phyloP scores from a whole-genome alignment of 1,140 invertebrate genomes.

The Bombus impatiens region DNA sequence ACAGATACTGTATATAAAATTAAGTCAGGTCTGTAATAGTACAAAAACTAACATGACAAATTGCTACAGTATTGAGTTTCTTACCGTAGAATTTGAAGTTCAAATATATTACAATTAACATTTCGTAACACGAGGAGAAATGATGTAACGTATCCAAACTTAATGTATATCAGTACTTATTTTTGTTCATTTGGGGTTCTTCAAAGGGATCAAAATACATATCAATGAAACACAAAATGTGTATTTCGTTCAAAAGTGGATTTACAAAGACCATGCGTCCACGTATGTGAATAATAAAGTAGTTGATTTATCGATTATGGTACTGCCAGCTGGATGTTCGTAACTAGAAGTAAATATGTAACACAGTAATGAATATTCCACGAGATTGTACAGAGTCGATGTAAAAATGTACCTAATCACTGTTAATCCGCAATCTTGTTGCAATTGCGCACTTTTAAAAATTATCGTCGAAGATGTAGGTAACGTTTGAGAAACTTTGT shows the following conservation, averaged over 20 bases:
- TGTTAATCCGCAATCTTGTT: slow-evolving; percentile 8
- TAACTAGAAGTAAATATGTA: slow-evolving; percentile 3
- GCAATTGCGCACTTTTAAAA: neutral
- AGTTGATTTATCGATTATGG: neutral
- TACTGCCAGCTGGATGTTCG: slow-evolving; percentile 23
- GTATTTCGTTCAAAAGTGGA: neutral
- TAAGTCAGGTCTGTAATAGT: slow-evolving; percentile 3
- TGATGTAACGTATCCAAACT: neutral
- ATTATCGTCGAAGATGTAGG: neutral
- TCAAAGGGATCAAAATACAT: slow-evolving; percentile 55
- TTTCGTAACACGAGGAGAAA: neutral
- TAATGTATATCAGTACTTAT: neutral
- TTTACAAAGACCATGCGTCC: neutral
- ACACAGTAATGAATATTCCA: neutral
- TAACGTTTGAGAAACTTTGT: slow-evolving; percentile 3
- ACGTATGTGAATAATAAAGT: neutral
- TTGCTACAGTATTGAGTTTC: neutral
- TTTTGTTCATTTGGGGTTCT: neutral
- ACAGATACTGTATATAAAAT: neutral
- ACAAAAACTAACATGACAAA: neutral
- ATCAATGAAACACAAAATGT: neutral
- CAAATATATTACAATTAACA: neutral
- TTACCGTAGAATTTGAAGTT: slow-evolving; percentile 2
- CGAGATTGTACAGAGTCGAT: neutral
- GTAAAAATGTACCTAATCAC: neutral